Percentiles rank a stretch among this genome's conserved stretches.
These are phyloP conservation scores for Cataglyphis livida DNA, from an alignment of 2,888 invertebrate species.

Conservation along the genomic window DNA sequence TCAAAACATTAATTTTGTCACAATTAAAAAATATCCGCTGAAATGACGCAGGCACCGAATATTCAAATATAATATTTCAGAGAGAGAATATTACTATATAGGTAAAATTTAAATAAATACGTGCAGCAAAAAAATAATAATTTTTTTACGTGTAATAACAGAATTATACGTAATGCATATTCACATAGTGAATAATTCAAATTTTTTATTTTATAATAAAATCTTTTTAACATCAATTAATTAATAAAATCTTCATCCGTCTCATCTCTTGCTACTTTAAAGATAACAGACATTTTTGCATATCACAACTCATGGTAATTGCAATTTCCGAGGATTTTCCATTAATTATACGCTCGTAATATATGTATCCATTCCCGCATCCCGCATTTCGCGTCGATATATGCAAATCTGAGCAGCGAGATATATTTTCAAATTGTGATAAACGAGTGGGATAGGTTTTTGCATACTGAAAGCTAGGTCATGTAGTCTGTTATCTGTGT, in stretches of 20 bases:
- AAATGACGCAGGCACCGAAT: background rate
- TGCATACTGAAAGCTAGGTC: slow-evolving; percentile 31
- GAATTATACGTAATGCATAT: background rate
- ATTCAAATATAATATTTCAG: background rate
- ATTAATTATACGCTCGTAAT: slow-evolving; percentile 30
- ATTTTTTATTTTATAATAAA: background rate
- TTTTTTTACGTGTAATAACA: background rate
- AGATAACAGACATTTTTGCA: background rate
- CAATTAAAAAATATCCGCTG: slow-evolving; percentile 9
- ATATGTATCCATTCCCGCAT: slow-evolving; percentile 2
- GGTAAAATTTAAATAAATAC: background rate
- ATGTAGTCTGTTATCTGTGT: slow-evolving; percentile 30
- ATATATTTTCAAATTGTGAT: slow-evolving; percentile 43
- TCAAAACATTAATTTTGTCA: background rate
- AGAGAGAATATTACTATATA: background rate
- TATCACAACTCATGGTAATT: background rate
- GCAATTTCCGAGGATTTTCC: background rate
- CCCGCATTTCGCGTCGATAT: slow-evolving; percentile 38
- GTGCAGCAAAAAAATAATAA: background rate
- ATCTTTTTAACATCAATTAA: background rate
- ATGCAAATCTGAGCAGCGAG: slow-evolving; percentile 46
- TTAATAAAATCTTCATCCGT: background rate
- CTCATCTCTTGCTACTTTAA: background rate
- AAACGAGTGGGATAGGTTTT: slow-evolving; percentile 38
- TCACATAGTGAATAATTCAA: background rate